Evolutionary conservation across 2,113 vertebrate species (phyloP).

Genomic region (Balaenoptera acutorostrata): DNA sequence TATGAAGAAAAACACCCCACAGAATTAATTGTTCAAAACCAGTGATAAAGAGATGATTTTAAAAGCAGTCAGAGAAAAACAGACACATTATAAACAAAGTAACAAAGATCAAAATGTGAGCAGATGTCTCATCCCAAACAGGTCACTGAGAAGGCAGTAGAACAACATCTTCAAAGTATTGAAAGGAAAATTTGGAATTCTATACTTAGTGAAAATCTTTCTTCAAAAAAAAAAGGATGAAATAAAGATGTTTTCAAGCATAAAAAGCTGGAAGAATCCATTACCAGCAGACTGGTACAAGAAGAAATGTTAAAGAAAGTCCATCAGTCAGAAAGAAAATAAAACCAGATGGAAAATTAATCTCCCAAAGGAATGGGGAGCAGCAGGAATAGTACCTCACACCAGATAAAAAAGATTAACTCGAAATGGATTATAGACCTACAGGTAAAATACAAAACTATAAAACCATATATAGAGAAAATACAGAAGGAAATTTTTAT

Average conservation of each 20-base stretch:
- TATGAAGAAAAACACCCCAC: not conserved
- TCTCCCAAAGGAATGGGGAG: not conserved
- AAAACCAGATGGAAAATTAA: conserved; percentile 15
- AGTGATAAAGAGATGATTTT: not conserved
- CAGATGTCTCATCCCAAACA: not conserved
- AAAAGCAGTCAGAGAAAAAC: conserved; percentile 3
- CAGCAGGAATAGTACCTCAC: not conserved
- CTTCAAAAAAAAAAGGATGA: not conserved
- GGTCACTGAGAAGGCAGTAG: not conserved
- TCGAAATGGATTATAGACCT: not conserved
- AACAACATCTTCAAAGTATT: not conserved
- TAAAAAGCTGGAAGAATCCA: not conserved
- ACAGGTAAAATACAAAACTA: not conserved
- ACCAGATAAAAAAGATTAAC: not conserved
- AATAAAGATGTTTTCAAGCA: not conserved
- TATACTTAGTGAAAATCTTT: not conserved
- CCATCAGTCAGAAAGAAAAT: not conserved
- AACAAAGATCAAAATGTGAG: not conserved
- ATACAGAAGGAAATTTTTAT: not conserved
- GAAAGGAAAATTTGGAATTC: not conserved
- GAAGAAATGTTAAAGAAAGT: not conserved
- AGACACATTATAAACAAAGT: not conserved
- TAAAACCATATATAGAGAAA: not conserved
- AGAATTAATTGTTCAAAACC: not conserved
- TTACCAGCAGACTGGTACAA: not conserved